phyloP scores from a whole-genome alignment of 2,888 invertebrate genomes.

The Cosmia trapezina region DNA sequence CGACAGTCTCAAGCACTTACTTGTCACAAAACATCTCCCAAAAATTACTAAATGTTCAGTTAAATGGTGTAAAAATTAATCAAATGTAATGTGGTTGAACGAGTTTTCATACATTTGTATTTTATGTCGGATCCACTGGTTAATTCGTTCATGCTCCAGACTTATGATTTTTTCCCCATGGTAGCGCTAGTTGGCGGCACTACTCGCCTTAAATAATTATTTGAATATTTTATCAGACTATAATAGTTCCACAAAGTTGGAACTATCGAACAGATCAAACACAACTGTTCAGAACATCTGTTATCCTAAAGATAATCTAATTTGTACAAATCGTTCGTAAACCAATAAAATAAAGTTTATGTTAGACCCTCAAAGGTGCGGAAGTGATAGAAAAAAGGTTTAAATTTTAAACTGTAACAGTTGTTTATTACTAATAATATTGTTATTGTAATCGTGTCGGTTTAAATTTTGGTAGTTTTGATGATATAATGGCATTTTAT shows the following conservation, averaged over 20 bases:
- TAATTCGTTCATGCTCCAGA: too few species aligned
- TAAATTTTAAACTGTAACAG: slow-evolving; percentile 66
- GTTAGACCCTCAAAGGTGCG: slow-evolving; percentile 59
- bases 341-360: slow-evolving; percentile 79
- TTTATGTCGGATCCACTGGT: too few species aligned
- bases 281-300: slow-evolving; percentile 76
- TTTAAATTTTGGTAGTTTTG: slow-evolving; percentile 32
- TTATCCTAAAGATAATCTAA: slow-evolving; percentile 81
- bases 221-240: slow-evolving; percentile 35
- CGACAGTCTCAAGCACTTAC: too few species aligned
- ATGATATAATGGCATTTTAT: slow-evolving; percentile 25
- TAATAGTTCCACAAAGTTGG: slow-evolving; percentile 17
- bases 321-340: slow-evolving; percentile 83
- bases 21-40: too few species aligned
- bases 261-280: slow-evolving; percentile 63
- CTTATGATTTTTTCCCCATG: too few species aligned
- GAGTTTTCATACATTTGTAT: too few species aligned
- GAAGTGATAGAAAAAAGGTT: slow-evolving; percentile 67
- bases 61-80: too few species aligned
- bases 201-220: slow-evolving; percentile 4
- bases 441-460: slow-evolving; percentile 46
- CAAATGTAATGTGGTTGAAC: too few species aligned
- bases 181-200: too few species aligned
- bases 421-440: slow-evolving; percentile 59
- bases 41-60: too few species aligned